These are phyloP conservation scores for Drosophila vallismaia DNA, from an alignment of 2,888 invertebrate species.

Conservation along the genomic window DNA sequence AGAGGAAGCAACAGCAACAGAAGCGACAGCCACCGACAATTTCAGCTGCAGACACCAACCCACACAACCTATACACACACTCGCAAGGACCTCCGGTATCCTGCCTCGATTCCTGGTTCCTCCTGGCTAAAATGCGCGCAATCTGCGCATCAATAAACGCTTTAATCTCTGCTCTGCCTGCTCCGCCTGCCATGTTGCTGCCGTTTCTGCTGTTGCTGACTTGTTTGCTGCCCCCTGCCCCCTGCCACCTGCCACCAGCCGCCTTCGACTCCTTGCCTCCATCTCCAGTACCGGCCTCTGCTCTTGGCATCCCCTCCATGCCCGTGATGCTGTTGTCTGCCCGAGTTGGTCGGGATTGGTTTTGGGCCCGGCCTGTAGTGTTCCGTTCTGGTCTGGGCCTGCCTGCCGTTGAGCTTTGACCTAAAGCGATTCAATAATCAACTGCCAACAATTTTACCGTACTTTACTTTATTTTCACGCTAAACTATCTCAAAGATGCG, in stretches of 20 bases:
- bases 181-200: conserved; percentile 75
- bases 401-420: conserved; percentile 77
- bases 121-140: conserved; percentile 80
- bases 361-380: conserved; percentile 17
- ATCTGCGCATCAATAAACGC: conserved; percentile 79
- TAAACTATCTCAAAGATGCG: conserved; percentile 79
- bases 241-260: no score
- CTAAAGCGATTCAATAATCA: conserved; percentile 80
- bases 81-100: conserved; percentile 36
- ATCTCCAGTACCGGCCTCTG: conserved; percentile 31
- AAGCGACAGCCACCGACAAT: conserved; percentile 62
- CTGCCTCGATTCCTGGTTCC: conserved; percentile 48
- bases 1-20: background rate
- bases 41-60: conserved; percentile 62
- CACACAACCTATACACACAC: conserved; percentile 19
- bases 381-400: conserved; percentile 6
- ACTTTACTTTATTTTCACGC: conserved; percentile 79
- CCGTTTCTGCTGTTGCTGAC: conserved; percentile 47
- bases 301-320: background rate
- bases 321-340: conserved; percentile 36
- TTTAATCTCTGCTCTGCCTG: conserved; percentile 76
- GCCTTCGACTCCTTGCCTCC: background rate
- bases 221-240: conserved; percentile 41
- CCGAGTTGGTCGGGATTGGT: conserved; percentile 34
- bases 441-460: conserved; percentile 79